Evolutionary conservation across 2,113 vertebrate species (phyloP).

Genomic region (Talpa occidentalis): DNA sequence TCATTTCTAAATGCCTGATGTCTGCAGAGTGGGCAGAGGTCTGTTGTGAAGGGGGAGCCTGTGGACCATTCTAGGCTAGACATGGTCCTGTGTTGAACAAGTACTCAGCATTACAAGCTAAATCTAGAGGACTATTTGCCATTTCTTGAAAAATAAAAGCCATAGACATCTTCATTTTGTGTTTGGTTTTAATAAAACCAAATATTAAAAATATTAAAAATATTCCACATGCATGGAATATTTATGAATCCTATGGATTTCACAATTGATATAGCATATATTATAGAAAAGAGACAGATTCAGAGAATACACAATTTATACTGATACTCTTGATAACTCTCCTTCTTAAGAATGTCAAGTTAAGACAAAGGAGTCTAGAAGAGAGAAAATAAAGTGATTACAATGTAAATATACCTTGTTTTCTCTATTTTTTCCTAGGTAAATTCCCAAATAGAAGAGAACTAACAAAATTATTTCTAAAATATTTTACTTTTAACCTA

Average conservation of each 20-base stretch:
- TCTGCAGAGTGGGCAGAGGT: conserved; percentile 66
- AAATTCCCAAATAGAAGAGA: conserved; percentile 37
- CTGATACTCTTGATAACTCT: not conserved
- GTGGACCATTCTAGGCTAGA: conserved; percentile 77
- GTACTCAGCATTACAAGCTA: conserved; percentile 55
- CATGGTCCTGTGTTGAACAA: not conserved
- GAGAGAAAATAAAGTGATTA: not conserved
- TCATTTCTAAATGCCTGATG: conserved; percentile 79
- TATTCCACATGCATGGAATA: not conserved
- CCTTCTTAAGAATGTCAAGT: not conserved
- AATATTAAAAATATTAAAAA: too few relatives aligned
- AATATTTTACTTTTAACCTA: not conserved
- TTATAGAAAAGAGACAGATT: not conserved
- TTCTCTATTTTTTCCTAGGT: not conserved
- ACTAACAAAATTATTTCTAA: conserved; percentile 4
- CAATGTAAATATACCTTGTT: not conserved
- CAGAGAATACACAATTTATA: not conserved
- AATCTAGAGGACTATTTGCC: conserved; percentile 64
- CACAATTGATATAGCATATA: not conserved
- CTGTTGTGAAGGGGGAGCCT: conserved; percentile 53
- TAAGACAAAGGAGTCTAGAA: conserved; percentile 6
- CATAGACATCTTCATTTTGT: not conserved
- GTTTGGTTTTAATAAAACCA: conserved; percentile 45
- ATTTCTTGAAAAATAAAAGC: conserved; percentile 34
- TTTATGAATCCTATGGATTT: conserved; percentile 33